These are phyloP conservation scores for Rhagoletis pomonella DNA, from an alignment of 1,140 invertebrate species.

Conservation along the genomic window DNA sequence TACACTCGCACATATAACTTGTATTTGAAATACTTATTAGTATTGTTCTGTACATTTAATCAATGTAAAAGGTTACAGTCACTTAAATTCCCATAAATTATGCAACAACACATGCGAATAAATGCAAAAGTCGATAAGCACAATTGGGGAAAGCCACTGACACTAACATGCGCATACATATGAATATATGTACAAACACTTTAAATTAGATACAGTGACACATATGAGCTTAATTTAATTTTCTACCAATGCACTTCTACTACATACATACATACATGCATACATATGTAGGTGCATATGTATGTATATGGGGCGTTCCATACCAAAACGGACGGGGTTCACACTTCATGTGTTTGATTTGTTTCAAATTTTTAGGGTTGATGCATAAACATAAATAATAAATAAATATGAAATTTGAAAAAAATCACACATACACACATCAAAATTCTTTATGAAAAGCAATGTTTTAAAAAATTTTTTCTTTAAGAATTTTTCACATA, in stretches of 20 bases:
- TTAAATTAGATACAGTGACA: not conserved
- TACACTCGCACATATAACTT: no score
- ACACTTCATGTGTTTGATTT: no score
- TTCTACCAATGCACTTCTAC: not conserved
- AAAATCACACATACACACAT: no score
- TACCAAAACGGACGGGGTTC: no score
- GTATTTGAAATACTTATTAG: not conserved
- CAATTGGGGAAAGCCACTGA: slow-evolving; percentile 20
- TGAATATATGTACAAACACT: not conserved
- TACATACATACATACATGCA: not conserved
- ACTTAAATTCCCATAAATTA: slow-evolving; percentile 33
- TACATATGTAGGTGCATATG: not conserved
- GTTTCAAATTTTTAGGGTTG: no score
- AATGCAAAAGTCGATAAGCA: not conserved
- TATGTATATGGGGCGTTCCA: no score
- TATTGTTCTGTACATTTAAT: not conserved
- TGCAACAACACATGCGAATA: slow-evolving; percentile 30
- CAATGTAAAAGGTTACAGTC: slow-evolving; percentile 27
- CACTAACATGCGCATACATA: not conserved
- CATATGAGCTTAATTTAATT: slow-evolving; percentile 20
- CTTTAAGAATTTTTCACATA: no score
- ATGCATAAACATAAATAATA: no score
- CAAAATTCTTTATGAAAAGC: no score
- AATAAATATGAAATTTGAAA: no score
- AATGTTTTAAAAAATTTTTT: no score